Conservation (phyloP, 1,140 invertebrate genomes). For the Callitettix versicolor region DNA sequence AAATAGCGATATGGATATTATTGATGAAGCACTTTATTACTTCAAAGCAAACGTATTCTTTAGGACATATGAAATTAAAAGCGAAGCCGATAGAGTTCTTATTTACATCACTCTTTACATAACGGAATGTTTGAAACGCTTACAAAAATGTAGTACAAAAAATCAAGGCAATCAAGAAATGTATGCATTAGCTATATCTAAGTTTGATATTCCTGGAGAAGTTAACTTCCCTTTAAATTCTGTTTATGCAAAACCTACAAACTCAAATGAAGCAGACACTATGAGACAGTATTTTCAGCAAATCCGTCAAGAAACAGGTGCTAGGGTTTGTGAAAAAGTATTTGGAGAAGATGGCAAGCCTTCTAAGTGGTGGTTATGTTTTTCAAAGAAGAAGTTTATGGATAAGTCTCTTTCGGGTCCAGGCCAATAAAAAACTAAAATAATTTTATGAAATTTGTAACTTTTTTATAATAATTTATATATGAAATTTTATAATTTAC, state of each 20-base stretch:
- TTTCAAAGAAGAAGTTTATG: conserved; percentile 99
- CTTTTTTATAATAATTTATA: too few species aligned
- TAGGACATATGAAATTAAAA: conserved; percentile 97
- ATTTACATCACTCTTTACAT: conserved; percentile 99
- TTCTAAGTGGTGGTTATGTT: conserved; percentile 99
- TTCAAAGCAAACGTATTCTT: conserved; percentile 99
- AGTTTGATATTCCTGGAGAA: conserved; percentile 96
- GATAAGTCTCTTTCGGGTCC: conserved; percentile 89
- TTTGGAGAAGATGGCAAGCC: conserved; percentile 88
- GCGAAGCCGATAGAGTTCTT: conserved; percentile 86
- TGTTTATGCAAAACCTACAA: conserved; percentile 85
- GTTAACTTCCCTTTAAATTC: conserved; percentile 92
- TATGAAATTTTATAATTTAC: too few species aligned
- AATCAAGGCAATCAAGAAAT: conserved; percentile 89
- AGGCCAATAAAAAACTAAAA: conserved; percentile 50
- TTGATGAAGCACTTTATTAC: conserved; percentile 93
- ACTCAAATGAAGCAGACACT: conserved; percentile 62
- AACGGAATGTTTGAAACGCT: conserved; percentile 91
- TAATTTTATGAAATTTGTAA: too few species aligned
- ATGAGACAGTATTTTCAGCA: conserved; percentile 92
- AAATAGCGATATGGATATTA: conserved; percentile 74
- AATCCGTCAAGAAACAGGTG: conserved; percentile 87
- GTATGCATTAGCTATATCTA: conserved; percentile 88
- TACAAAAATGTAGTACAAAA: conserved; percentile 85
- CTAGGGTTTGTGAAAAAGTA: conserved; percentile 82